Evolutionary conservation across 1,140 invertebrate genomes (phyloP), one percentile per base, ranked within the genome.

Genomic region (Ceratosolen solmsi): DNA sequence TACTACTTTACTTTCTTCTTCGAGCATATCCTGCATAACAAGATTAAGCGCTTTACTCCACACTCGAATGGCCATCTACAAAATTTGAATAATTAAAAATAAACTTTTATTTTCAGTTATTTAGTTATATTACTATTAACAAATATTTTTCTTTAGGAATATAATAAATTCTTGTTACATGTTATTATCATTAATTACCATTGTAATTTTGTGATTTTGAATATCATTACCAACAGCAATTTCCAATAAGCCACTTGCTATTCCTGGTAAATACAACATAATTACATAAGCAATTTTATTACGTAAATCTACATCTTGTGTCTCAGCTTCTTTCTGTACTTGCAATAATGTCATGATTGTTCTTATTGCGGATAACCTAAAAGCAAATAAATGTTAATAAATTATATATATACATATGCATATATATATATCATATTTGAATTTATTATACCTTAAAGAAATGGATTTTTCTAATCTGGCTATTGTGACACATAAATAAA

Each of bases 231-330:
- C 92, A 60, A 90, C 90, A 75, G 92, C 91, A 25, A 94, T 92
- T 85, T 94, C 92, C 63, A 92, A 91, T 80, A 95, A 87, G 2
- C 92, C 92, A 56, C 90, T 90, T 41, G 93, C 86, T 75, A 95
- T 91, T 0, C 94, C 94, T 9, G 94, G 95, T 41, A 95, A 85
- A 84, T 94, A 94, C 85, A 93, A 90, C 86, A 93, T 93, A 13
- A 94, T 88, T 75, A 93, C 90, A 85, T 94, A 91, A 20, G 93
- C 92, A 51, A 94, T 90, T 90, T 92, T 88, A 79, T 87, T 77
- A 84, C 90, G 85, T 60, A 93, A 79, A 83, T 90, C 87, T 83
- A 88, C 74, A 88, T 93, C 88, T 86, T 86, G 84, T 58, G 83
- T 80, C 84, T 92, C 89, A 60, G 86, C 82, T 82, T 89, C 82